phyloP scores from a whole-genome alignment of 2,797 vertebrate species.

The Luscinia luscinia region DNA sequence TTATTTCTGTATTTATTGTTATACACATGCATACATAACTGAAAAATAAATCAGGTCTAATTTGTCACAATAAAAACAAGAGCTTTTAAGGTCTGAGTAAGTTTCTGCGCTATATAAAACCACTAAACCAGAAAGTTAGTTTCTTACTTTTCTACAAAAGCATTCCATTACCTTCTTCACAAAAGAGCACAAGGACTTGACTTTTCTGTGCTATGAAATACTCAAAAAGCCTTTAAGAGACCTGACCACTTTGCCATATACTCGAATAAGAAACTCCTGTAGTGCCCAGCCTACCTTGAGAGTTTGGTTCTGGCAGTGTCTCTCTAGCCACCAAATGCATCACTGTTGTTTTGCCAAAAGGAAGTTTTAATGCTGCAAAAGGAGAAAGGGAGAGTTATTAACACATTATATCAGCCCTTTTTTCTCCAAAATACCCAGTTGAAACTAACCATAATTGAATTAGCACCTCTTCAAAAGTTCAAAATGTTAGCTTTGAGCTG shows the following conservation, averaged over 20 bases:
- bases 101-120: not conserved
- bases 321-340: conserved; percentile 99
- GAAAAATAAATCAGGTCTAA: not conserved
- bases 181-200: not conserved
- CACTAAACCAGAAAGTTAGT: not conserved
- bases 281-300: conserved; percentile 88
- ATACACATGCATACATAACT: not conserved
- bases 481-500: not conserved
- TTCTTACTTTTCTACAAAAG: not conserved
- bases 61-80: not conserved
- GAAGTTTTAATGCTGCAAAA: conserved; percentile 92
- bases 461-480: not conserved
- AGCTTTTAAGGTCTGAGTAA: not conserved
- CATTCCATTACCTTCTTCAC: not conserved
- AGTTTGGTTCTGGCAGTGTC: conserved; percentile 98
- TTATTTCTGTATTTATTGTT: not conserved
- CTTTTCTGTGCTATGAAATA: not conserved
- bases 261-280: not conserved
- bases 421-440: not conserved
- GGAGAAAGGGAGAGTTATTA: conserved; percentile 40
- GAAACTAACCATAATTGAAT: not conserved
- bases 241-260: not conserved
- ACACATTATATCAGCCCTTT: not conserved
- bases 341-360: conserved; percentile 97
- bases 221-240: not conserved